Evolutionary conservation across 1,140 invertebrate species (phyloP).

Genomic region (Aphaenogaster rudis): DNA sequence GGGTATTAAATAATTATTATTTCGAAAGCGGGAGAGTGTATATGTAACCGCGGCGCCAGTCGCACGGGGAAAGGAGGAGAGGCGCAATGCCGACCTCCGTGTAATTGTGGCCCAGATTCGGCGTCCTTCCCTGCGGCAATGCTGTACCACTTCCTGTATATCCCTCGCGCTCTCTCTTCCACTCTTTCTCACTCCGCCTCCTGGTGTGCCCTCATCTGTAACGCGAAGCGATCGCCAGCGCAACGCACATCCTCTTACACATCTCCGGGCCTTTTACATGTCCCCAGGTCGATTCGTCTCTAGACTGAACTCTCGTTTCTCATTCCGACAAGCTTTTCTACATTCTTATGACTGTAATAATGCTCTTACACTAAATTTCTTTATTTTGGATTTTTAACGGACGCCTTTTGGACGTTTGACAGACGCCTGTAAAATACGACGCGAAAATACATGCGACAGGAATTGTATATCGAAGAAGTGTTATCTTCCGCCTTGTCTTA

Average conservation of each 20-base stretch:
- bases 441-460: not conserved
- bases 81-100: slow-evolving; percentile 37
- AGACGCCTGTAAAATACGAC: not conserved
- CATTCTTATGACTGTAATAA: not conserved
- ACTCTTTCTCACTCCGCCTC: slow-evolving; percentile 45
- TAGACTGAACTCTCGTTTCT: not conserved
- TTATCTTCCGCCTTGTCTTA: not conserved
- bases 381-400: not conserved
- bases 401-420: not conserved
- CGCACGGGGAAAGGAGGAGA: slow-evolving; percentile 34
- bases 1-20: slow-evolving; percentile 84
- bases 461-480: not conserved
- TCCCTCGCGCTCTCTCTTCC: slow-evolving; percentile 41
- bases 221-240: not conserved
- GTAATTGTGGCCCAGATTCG: slow-evolving; percentile 80
- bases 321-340: not conserved
- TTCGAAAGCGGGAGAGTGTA: slow-evolving; percentile 82
- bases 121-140: slow-evolving; percentile 84
- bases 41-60: slow-evolving; percentile 72
- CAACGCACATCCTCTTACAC: not conserved
- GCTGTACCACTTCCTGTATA: slow-evolving; percentile 78
- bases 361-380: not conserved
- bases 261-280: not conserved
- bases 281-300: not conserved
- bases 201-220: not conserved